phyloP scores from a whole-genome alignment of 2,113 vertebrate species.

The Sisor rabdophorus region DNA sequence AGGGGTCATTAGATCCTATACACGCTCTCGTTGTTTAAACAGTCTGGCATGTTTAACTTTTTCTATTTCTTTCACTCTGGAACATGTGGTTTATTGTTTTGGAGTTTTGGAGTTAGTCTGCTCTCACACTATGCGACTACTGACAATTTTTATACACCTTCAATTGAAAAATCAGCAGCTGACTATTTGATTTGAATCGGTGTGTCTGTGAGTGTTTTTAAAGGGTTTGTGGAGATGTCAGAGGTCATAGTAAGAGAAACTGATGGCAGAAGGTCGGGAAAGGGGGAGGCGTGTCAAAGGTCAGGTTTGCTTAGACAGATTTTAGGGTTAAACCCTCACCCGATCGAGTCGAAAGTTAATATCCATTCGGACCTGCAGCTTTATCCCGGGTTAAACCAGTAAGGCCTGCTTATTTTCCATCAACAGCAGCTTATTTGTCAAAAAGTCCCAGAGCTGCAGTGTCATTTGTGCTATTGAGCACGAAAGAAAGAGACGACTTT shows the following conservation, averaged over 20 bases:
- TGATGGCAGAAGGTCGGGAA: slow-evolving; percentile 56
- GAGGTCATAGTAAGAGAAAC: slow-evolving; percentile 64
- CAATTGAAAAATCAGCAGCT: background rate
- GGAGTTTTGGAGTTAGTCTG: background rate
- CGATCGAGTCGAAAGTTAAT: slow-evolving; percentile 65
- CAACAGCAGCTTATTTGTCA: slow-evolving; percentile 61
- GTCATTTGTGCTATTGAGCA: slow-evolving; percentile 45
- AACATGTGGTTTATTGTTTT: background rate
- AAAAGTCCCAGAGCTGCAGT: slow-evolving; percentile 41
- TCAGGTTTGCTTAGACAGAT: slow-evolving; percentile 43
- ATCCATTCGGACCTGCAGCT: slow-evolving; percentile 55
- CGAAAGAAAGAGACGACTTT: background rate
- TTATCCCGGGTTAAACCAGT: slow-evolving; percentile 63
- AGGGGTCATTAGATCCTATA: background rate
- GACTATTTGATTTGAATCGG: slow-evolving; percentile 9
- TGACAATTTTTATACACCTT: background rate
- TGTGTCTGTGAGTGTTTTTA: slow-evolving; percentile 21
- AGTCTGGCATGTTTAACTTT: background rate
- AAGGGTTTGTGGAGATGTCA: slow-evolving; percentile 49
- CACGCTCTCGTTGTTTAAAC: background rate
- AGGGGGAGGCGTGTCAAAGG: slow-evolving; percentile 49
- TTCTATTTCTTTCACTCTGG: background rate
- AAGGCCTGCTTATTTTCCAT: slow-evolving; percentile 55
- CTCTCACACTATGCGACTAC: background rate
- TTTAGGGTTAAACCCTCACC: slow-evolving; percentile 54